Evolutionary conservation across 2,797 vertebrate species (phyloP).

Genomic region (Leptatherina wallacei): DNA sequence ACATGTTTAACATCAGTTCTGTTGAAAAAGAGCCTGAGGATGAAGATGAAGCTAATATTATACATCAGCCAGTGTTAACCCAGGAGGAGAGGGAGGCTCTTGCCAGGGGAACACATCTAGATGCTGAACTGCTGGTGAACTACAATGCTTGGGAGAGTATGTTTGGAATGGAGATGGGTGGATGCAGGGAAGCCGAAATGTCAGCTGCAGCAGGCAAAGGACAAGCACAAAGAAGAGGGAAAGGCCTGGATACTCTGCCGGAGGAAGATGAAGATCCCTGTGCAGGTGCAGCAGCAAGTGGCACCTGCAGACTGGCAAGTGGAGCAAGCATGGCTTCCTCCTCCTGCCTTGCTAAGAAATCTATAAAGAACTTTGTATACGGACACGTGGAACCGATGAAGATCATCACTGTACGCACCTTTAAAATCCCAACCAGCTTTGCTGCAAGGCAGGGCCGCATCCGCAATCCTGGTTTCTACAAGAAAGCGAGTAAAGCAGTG

Average conservation of each 20-base stretch:
- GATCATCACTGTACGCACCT: constrained; percentile 90
- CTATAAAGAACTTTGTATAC: constrained; percentile 83
- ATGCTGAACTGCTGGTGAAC: constrained; percentile 69
- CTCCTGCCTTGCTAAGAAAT: constrained; percentile 70
- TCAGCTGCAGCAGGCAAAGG: background rate
- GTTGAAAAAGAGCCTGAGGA: constrained; percentile 21
- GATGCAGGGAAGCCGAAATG: constrained; percentile 70
- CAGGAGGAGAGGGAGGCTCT: constrained; percentile 86
- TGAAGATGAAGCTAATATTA: constrained; percentile 24
- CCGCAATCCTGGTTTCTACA: constrained; percentile 86
- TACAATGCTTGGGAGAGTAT: constrained; percentile 91
- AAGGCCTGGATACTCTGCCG: constrained; percentile 16
- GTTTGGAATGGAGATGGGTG: constrained; percentile 91
- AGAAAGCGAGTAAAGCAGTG: constrained; percentile 81
- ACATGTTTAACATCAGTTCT: background rate
- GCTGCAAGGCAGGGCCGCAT: constrained; percentile 85
- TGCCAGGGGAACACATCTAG: constrained; percentile 79
- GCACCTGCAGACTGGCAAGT: constrained; percentile 25
- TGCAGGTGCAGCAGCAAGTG: constrained; percentile 27
- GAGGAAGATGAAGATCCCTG: constrained; percentile 41
- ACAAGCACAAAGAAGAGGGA: background rate
- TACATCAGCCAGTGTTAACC: constrained; percentile 68
- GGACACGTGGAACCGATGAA: constrained; percentile 89
- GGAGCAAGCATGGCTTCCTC: constrained; percentile 27
- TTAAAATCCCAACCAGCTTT: constrained; percentile 92